A percentile compares a stretch with the other conserved stretches of the same genome.
Conservation (phyloP, 2,797 vertebrate species). For the Spinus olivaceus region DNA sequence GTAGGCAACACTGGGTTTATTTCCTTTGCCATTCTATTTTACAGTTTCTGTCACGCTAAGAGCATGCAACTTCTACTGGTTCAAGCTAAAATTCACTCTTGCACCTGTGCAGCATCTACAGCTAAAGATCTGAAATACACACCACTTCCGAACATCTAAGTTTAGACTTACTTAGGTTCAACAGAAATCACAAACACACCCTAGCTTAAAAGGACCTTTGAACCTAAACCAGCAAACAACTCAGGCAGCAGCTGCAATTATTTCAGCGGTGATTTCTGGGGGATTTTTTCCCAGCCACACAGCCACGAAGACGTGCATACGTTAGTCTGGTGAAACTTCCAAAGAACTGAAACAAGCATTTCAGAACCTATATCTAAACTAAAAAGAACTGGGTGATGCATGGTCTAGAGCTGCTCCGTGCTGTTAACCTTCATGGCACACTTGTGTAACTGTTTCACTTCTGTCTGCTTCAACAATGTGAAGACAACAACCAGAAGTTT, state of each 20-base stretch:
- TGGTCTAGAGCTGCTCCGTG: neutral
- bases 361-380: neutral
- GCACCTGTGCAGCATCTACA: neutral
- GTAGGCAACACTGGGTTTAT: neutral
- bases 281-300: neutral
- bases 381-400: neutral
- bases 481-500: neutral
- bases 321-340: neutral
- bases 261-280: neutral
- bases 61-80: neutral
- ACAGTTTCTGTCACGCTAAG: neutral
- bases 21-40: neutral
- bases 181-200: neutral
- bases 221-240: neutral
- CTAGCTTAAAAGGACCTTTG: neutral
- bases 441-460: neutral
- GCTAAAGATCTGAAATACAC: neutral
- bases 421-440: neutral
- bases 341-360: rapidly evolving
- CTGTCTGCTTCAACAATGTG: neutral
- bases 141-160: neutral
- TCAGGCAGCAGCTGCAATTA: neutral
- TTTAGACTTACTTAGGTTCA: neutral
- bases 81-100: neutral
- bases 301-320: neutral